Base-by-base conservation (phyloP, 2,797 vertebrate species). In the Sphaeramia orbicularis region DNA sequence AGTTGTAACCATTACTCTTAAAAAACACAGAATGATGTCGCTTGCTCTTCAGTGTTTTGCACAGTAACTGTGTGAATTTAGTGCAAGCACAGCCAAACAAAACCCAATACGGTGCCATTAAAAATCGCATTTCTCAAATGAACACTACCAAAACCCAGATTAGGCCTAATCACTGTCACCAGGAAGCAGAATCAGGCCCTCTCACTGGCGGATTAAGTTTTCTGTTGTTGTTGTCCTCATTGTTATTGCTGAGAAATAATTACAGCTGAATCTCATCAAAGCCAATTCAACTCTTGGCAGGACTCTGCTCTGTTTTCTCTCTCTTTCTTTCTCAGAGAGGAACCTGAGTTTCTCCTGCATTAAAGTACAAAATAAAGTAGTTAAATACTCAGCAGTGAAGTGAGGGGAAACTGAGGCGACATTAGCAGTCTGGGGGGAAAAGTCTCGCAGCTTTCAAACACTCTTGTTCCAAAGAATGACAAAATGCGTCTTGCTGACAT, bases 161-260 rank as follows among this genome's bases (percentile, higher is more conserved):
- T 94, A 93, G 88, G 87, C 88, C 91, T 93, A 93, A 93, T 94
- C 93, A 91, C 92, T 92, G 91, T 93, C 92, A 92, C 86, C 93
- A 93, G 92, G 90, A 94, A 91, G 91, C 90, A 80, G 88, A 86
- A 89, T 91, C 87, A 76, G 90, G 85, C 85, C 90, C 91, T 93
- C 93, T 94, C 94, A 90, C 90, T 93, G 91, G 89, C 89, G 90
- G 92, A 94, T 95, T 95, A 94, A 92, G 88, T 89, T 89, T 86
- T 92, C 92, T 83, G 89, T 89, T 93, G 90, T 92, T 93, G 91
- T 94, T 91, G 89, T 93, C 89, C 78, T 92, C 83, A 92, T 94
- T 94, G 92, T 93, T 93, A 87, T 84, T 86, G 91, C 91, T 76
- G 85, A 91, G 89, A 93, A 95, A 94, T 94, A 94, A 94, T 94